Evolutionary conservation across 2,797 vertebrate genomes (phyloP).

Genomic region (Graptemys geographica): DNA sequence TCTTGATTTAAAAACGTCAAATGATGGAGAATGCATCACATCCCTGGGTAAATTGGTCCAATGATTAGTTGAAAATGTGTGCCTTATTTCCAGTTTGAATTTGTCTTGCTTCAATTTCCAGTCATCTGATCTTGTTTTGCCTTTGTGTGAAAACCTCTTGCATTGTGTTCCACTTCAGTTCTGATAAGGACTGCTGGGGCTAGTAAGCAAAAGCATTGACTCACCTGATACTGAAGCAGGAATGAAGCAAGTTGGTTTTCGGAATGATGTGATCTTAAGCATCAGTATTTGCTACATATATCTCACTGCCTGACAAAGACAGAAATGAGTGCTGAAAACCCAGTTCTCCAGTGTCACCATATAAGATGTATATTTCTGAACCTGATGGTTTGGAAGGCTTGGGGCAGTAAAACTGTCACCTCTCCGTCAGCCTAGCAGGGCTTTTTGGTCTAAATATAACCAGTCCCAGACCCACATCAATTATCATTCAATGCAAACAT

Average conservation of each 20-base stretch:
- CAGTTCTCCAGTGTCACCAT: background rate
- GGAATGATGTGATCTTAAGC: background rate
- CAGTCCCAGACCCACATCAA: background rate
- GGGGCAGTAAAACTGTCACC: background rate
- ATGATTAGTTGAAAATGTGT: background rate
- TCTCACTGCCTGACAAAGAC: background rate
- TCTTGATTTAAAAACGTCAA: background rate
- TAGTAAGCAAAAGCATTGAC: slow-evolving; percentile 13
- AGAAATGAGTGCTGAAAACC: background rate
- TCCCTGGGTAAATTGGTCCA: background rate
- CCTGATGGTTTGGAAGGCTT: background rate
- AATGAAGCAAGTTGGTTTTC: background rate
- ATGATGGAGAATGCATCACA: background rate
- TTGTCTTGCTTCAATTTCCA: background rate
- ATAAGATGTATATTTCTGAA: background rate
- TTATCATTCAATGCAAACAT: fast-evolving
- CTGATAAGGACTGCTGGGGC: slow-evolving; percentile 21
- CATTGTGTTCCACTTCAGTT: background rate
- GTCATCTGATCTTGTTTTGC: slow-evolving; percentile 14
- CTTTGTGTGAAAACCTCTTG: slow-evolving; percentile 47
- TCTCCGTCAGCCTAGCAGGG: background rate
- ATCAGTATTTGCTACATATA: background rate
- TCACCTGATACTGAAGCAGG: background rate
- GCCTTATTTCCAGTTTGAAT: slow-evolving; percentile 43
- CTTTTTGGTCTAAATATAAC: background rate